A percentile compares a stretch with the other conserved stretches of the same genome.
phyloP scores from a whole-genome alignment of 2,888 invertebrate genomes.

The Amitus sp. region DNA sequence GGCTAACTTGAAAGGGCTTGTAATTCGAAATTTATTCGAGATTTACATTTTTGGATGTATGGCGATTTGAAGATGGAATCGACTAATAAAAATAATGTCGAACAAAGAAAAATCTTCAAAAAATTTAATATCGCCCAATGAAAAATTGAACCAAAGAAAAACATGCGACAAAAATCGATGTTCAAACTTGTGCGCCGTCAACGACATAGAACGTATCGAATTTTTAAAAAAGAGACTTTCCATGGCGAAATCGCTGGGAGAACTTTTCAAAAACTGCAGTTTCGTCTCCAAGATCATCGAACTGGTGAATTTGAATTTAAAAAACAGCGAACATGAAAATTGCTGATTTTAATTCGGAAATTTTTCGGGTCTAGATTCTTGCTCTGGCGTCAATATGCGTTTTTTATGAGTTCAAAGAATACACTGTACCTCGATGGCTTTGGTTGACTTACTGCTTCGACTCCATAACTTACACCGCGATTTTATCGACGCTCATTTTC shows the following conservation, averaged over 20 bases:
- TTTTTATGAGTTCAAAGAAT: constrained; percentile 39
- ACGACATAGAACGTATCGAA: no score
- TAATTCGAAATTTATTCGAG: no score
- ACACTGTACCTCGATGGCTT: constrained; percentile 46
- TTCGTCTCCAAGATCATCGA: constrained; percentile 43
- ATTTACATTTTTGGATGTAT: no score
- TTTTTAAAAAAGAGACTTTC: constrained; percentile 11
- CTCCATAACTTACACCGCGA: constrained; percentile 46
- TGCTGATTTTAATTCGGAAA: constrained; percentile 16
- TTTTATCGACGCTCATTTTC: constrained; percentile 41
- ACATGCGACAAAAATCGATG: not conserved
- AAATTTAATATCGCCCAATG: no score
- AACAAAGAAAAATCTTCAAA: no score
- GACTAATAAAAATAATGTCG: no score
- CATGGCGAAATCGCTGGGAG: not conserved
- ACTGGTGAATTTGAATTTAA: constrained; percentile 38
- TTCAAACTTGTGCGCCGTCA: no score
- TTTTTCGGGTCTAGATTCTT: constrained; percentile 34
- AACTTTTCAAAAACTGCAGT: constrained; percentile 40
- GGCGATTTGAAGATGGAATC: no score
- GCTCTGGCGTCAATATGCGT: constrained; percentile 35
- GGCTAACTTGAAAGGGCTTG: no score
- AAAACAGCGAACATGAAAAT: not conserved
- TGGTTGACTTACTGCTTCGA: constrained; percentile 52
- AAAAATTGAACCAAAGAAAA: no score